Evolutionary conservation across 2,888 invertebrate genomes (phyloP).

Genomic region (Hirtodrosophila histrioides): DNA sequence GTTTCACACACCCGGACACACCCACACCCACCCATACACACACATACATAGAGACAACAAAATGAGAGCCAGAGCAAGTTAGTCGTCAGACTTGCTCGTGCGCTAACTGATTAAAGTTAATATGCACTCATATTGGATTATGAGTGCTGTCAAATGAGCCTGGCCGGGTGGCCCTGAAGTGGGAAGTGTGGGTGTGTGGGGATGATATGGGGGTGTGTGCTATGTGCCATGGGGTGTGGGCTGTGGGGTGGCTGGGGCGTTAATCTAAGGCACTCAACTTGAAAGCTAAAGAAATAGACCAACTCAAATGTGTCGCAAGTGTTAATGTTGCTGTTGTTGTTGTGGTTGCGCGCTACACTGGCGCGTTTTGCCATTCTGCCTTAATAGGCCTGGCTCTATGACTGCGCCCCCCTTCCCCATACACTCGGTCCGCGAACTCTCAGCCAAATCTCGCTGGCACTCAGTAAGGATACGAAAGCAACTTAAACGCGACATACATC

Average conservation of each 20-base stretch:
- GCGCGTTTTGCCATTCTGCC: constrained; percentile 49
- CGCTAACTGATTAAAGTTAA: constrained; percentile 78
- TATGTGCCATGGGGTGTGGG: background rate
- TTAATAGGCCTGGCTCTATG: constrained; percentile 58
- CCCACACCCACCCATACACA: background rate
- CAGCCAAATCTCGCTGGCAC: constrained; percentile 11
- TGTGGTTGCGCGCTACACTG: constrained; percentile 32
- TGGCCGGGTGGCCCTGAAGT: constrained; percentile 21
- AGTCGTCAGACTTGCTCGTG: constrained; percentile 49
- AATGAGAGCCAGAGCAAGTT: too few relatives aligned
- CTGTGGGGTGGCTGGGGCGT: background rate
- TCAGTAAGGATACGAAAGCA: constrained; percentile 22
- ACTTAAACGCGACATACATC: constrained; percentile 32
- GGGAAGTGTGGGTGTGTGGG: background rate
- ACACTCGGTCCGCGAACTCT: background rate
- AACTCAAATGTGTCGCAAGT: constrained; percentile 46
- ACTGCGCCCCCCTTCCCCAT: constrained; percentile 2
- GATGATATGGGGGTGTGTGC: too few relatives aligned
- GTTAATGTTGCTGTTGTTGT: constrained; percentile 18
- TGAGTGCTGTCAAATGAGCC: constrained; percentile 74
- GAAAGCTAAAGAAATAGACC: constrained; percentile 70
- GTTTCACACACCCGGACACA: constrained; percentile 4
- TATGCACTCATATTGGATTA: constrained; percentile 79
- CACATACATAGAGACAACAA: background rate
- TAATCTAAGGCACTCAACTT: constrained; percentile 66